Evolutionary conservation across 2,113 vertebrate genomes (phyloP), one percentile per base, ranked within the genome.

Genomic region (Tragelaphus scriptus): DNA sequence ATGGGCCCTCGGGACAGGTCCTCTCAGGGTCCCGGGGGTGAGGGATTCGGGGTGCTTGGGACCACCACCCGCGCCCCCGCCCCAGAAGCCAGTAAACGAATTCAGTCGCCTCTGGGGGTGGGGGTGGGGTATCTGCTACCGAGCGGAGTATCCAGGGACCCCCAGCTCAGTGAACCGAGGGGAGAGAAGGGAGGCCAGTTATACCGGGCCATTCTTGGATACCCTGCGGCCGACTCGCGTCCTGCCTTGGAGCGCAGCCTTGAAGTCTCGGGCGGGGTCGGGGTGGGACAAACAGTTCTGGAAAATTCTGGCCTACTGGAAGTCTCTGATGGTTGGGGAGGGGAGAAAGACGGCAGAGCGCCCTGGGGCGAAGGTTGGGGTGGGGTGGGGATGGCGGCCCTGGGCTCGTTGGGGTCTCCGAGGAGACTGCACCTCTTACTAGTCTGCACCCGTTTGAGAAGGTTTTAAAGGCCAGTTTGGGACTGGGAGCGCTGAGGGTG

Each of bases 281-380:
- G 79, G 40, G 58, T 32, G 86, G 96, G 21, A 36, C 25, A 13
- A 25, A 82, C n/a, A 9, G 19, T 86, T 92, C 88, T 91, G 96
- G 88, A 95, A 94, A 85, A 85, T 95, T 92, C 85, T 68, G 56
- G 65, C 19, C 56, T 23, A 9, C 9, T 49, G 13, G 36, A 21
- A 6, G 55, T 47, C 68, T 56, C 5, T 1, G 1, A 30, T 4
- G 26, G 14, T 8, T 36, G 1, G 58, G 36, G 32, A 81, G 21
- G 23, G 15, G 16, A 15, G 11, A 84, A 56, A 4, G 23, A 28
- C 36, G 32, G 25, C 59, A 44, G 49, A 51, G 49, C 7, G 3
- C 23, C 85, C 4, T 4, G 51, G 82, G 59, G 30, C 19, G 17
- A 13, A 56, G 32, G 80, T 44, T 44, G 23, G 63, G 21, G 36